A percentile compares a stretch with the other conserved stretches of the same genome.
Conservation (phyloP, 2,797 vertebrate species). For the Sebastes jordani region DNA sequence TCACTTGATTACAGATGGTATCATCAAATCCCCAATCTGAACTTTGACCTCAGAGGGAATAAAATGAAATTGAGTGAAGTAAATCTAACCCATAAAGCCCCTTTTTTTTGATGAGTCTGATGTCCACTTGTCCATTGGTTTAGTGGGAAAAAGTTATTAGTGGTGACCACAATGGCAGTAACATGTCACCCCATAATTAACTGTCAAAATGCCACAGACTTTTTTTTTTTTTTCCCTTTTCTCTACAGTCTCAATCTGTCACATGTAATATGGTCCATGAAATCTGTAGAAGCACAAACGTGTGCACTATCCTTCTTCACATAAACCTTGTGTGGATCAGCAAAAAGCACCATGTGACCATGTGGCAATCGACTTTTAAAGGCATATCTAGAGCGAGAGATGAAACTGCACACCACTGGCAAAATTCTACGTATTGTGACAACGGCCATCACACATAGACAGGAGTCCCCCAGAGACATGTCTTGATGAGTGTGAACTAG, state of each 20-base stretch:
- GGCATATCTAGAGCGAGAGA: slow-evolving; percentile 35
- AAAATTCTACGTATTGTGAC: slow-evolving; percentile 33
- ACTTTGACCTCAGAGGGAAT: slow-evolving; percentile 57
- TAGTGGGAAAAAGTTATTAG: slow-evolving; percentile 26
- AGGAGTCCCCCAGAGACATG: slow-evolving; percentile 22
- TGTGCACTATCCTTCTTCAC: background rate
- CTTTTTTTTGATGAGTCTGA: slow-evolving; percentile 14
- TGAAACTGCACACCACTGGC: slow-evolving; percentile 26
- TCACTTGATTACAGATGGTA: slow-evolving; percentile 62
- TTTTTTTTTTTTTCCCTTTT: background rate
- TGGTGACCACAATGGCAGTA: slow-evolving; percentile 10
- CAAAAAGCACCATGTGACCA: slow-evolving; percentile 4
- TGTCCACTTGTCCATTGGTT: slow-evolving; percentile 36
- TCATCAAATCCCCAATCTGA: slow-evolving; percentile 56
- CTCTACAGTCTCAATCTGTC: slow-evolving; percentile 28
- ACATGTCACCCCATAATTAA: slow-evolving; percentile 56
- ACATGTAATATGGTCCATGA: slow-evolving; percentile 24
- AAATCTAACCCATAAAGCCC: slow-evolving; percentile 27
- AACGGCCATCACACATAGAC: slow-evolving; percentile 31
- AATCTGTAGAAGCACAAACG: slow-evolving; percentile 28
- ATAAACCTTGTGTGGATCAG: slow-evolving; percentile 16
- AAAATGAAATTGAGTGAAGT: slow-evolving; percentile 61
- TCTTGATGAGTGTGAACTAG: slow-evolving; percentile 27
- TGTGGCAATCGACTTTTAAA: slow-evolving; percentile 16
- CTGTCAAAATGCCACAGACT: slow-evolving; percentile 36